phyloP scores from a whole-genome alignment of 64 coral and sea anemone genomes.

The Pachyseris speciosa region DNA sequence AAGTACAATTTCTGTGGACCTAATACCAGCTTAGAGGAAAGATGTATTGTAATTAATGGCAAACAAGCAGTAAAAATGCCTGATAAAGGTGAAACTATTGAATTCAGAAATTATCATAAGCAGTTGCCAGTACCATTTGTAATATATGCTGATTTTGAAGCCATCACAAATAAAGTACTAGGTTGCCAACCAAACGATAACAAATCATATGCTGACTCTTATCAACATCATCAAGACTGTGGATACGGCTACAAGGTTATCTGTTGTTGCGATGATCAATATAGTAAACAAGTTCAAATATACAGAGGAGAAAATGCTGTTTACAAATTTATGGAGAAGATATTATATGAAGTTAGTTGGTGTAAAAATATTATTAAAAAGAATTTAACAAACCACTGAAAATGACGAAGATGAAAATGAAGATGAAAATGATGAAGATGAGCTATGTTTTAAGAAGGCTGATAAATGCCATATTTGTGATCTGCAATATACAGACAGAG shows the following conservation, averaged over 20 bases:
- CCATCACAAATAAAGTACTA: not conserved
- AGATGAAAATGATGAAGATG: not conserved
- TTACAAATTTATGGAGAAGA: not conserved
- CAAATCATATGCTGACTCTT: not conserved
- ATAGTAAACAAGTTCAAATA: not conserved
- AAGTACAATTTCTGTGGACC: too few relatives aligned
- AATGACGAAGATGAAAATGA: not conserved
- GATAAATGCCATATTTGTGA: not conserved
- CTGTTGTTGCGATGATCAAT: not conserved
- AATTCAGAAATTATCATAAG: not conserved
- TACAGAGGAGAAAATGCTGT: not conserved
- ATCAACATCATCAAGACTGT: not conserved
- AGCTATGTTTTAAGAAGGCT: not conserved
- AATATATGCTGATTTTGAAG: not conserved
- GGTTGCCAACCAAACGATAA: not conserved
- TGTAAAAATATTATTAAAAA: not conserved
- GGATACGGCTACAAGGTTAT: not conserved
- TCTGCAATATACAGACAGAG: not conserved
- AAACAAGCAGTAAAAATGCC: too few relatives aligned
- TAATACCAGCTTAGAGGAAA: too few relatives aligned
- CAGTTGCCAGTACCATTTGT: not conserved
- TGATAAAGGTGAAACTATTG: too few relatives aligned
- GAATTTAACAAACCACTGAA: not conserved
- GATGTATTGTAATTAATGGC: too few relatives aligned
- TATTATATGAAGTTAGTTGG: not conserved